Evolutionary conservation across 2,888 invertebrate species (phyloP), one percentile per base, ranked within the genome.

Genomic region (Caenorhabditis sp.): DNA sequence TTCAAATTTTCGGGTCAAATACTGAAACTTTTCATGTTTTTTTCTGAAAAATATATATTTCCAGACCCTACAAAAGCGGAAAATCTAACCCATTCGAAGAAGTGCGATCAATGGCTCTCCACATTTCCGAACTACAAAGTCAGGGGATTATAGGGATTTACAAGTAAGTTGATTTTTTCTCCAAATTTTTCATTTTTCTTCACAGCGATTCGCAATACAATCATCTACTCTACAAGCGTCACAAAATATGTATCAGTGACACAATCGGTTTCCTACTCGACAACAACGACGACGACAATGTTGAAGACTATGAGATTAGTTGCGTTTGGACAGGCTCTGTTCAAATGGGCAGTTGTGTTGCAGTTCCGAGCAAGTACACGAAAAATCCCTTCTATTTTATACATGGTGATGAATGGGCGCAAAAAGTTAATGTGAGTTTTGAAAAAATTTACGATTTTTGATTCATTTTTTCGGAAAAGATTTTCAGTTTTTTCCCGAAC

Each of bases 241-340:
- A 12, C 1, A 19, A 57, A 2, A 49, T 77, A 6, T 79, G 79
- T 51, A 5, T 12, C 2, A 76, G 76, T 36, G 65, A 66, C 43
- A 61, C 71, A 8, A 57, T 75, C 3, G 77, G 66, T 14, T 79
- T 77, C 37, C 53, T 79, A 2, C 58, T 79, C 1, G 75, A 70
- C 4, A 50, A 62, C 14, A 60, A 77, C 31, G 63, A 77, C 1
- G 75, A 70, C 4, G 54, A 62, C 14, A 60, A 77, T 26, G 63
- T 61, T 36, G 59, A 19, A 12, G 43, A 79, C 62, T 70, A 69
- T 23, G 43, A 21, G 3, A 26, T 68, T 27, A 71, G 66, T 26
- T 79, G 79, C 31, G 49, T 77, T 12, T 79, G 79, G 79, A 68
- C 79, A 49, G 79, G 77, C n/a, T 31, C 17, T 8, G 43, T 53